These are phyloP conservation scores for Myzus persicae DNA, from an alignment of 1,140 invertebrate species.

Conservation along the genomic window DNA sequence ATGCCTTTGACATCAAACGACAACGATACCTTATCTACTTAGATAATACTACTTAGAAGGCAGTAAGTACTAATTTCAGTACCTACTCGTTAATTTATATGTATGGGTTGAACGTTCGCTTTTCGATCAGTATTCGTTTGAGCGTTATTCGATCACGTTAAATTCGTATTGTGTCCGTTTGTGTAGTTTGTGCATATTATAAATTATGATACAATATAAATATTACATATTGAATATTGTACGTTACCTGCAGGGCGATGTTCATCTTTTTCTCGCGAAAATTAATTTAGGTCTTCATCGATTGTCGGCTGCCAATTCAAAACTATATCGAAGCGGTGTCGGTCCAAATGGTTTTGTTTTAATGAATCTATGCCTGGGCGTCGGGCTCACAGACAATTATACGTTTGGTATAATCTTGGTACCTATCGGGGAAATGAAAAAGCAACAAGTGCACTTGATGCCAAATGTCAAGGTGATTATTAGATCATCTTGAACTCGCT, in stretches of 20 bases:
- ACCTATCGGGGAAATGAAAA: not conserved
- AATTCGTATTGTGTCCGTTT: no score
- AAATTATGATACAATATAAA: no score
- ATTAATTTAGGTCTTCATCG: not conserved
- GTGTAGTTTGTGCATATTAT: no score
- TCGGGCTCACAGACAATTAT: not conserved
- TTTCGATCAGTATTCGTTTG: no score
- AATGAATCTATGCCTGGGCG: not conserved
- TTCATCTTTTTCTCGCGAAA: not conserved
- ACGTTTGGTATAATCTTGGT: not conserved
- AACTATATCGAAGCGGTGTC: not conserved
- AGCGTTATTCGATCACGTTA: no score
- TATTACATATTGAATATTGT: not conserved
- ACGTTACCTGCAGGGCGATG: not conserved
- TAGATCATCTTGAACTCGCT: slow-evolving; percentile 31
- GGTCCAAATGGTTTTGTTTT: not conserved
- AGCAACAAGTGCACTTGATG: slow-evolving; percentile 7
- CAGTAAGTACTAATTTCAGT: no score
- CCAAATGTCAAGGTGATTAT: slow-evolving; percentile 44
- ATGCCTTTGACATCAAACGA: no score
- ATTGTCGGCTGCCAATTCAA: no score
- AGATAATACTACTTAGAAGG: no score
- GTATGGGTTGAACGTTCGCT: no score
- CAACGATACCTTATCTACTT: no score
- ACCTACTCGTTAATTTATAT: no score